Base-by-base conservation (phyloP, 2,888 invertebrate species). In the Chorisops tibialis region DNA sequence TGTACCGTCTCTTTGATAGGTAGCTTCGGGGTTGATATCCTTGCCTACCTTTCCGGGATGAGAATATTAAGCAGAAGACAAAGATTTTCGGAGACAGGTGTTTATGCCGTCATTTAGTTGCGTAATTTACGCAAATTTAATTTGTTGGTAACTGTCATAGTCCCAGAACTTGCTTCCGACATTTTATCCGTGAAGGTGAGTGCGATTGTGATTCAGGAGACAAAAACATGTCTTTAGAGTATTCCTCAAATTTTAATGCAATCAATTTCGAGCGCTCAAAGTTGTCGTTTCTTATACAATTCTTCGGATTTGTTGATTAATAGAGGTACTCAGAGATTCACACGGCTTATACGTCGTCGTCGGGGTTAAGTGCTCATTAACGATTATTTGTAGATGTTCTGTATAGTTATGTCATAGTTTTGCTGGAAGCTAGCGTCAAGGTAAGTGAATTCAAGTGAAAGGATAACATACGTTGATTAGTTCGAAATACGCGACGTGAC, bases 21-120 rank as follows among this genome's bases (percentile, higher is more conserved):
- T 5, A 30, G 30, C 30, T 30, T 30, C 30, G 30, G 9, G 7
- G 30, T 9, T 30, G 2, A 5, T 30, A 30, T 30, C 5, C 9
- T n/a, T n/a, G n/a, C 30, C 9, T 30, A 30, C 30, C 30, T 30
- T 30, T 30, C 30, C 30, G 30, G 30, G 22, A 49, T 48, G 47
- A 48, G 59, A 59, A 59, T 48, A 59, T 48, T 48, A 59, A 59
- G 22, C 22, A 38, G 59, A 48, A 48, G 48, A 59, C 59, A 59
- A 49, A 56, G 59, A 59, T 39, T 59, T 59, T 59, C 48, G 48
- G 59, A 61, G 61, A 61, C 61, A 61, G 61, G 61, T 61, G 61
- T 61, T 61, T 54, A 61, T 56, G 52, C 49, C 54, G 61, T 56
- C 61, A 56, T 61, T 61, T 56, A 61, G 54, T 56, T 61, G 41